These are phyloP conservation scores for Poecilia picta DNA, from an alignment of 2,797 vertebrate genomes.

Conservation along the genomic window DNA sequence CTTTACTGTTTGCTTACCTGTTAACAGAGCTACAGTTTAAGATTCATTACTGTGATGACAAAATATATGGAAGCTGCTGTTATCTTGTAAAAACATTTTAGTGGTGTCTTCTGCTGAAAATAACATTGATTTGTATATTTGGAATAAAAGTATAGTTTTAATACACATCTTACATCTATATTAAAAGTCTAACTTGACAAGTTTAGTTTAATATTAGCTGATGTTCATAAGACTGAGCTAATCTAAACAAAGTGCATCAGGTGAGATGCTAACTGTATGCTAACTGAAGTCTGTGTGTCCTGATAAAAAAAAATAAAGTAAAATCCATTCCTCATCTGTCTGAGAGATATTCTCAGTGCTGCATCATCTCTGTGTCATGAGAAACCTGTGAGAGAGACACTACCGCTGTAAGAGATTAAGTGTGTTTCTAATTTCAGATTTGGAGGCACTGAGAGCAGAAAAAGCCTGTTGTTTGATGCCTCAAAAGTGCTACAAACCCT, in stretches of 20 bases:
- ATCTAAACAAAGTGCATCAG: not conserved
- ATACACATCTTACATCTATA: not conserved
- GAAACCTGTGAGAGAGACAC: not conserved
- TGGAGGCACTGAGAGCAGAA: not conserved
- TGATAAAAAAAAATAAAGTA: not conserved
- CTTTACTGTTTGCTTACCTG: not conserved
- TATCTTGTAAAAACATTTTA: not conserved
- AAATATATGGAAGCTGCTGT: not conserved
- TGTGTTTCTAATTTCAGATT: conserved; percentile 3
- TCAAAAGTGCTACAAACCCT: conserved; percentile 2
- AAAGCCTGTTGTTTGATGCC: not conserved
- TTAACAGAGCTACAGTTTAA: not conserved
- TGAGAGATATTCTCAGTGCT: not conserved
- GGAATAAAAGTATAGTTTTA: not conserved
- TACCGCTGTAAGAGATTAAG: not conserved
- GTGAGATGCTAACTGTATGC: not conserved
- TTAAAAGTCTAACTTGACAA: not conserved
- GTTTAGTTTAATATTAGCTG: not conserved
- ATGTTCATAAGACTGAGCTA: not conserved
- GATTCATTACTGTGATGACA: not conserved
- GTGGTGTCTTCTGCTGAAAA: not conserved
- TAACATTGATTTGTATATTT: not conserved
- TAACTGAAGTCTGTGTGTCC: not conserved
- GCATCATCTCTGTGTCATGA: not conserved
- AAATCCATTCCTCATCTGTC: not conserved